Conservation (phyloP, 2,113 vertebrate species). For the Tragelaphus scriptus region DNA sequence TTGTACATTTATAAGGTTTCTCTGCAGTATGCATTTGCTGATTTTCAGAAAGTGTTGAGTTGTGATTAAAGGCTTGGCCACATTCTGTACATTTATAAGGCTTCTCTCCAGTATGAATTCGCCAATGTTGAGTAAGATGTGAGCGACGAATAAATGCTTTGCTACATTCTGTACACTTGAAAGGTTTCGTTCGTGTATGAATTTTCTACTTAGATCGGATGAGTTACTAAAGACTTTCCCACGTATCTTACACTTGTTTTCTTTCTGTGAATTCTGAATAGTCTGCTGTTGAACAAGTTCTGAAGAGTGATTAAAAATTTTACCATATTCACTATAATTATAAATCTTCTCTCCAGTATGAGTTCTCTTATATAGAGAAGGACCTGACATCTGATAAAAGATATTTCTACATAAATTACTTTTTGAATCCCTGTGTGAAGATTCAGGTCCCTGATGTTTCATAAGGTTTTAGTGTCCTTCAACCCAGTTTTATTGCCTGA, state of each 20-base stretch:
- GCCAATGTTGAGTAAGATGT: neutral
- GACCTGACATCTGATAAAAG: no score
- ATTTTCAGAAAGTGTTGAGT: no score
- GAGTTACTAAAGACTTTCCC: neutral
- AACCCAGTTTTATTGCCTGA: no score
- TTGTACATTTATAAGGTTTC: neutral
- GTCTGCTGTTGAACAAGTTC: neutral
- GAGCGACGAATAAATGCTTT: neutral
- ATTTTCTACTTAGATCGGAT: neutral
- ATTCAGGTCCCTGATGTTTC: no score
- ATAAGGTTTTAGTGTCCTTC: no score
- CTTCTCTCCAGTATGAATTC: neutral
- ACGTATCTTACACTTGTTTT: neutral
- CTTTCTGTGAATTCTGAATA: neutral
- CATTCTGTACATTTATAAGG: neutral
- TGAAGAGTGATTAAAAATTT: neutral
- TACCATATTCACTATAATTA: neutral
- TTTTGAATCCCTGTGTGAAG: no score
- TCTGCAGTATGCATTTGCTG: no score
- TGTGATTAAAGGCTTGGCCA: neutral
- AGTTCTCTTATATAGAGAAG: neutral
- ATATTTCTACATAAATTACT: no score
- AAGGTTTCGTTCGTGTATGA: neutral
- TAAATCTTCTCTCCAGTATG: neutral
- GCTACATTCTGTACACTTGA: neutral